Base-by-base conservation (phyloP, 2,888 invertebrate species). In the Tenthredo distinguenda region DNA sequence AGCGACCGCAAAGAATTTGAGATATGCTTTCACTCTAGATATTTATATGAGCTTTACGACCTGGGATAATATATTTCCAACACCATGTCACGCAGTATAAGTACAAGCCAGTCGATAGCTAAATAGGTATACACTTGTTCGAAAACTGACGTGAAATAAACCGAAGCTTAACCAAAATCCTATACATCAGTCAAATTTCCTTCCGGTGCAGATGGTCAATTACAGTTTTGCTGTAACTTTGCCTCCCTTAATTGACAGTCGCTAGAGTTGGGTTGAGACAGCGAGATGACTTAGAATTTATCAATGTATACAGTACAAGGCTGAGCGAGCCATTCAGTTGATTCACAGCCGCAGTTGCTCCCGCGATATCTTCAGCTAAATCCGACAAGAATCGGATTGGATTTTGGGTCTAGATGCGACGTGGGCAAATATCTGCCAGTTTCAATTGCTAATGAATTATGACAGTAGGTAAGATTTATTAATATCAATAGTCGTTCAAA, bases 251-350 rank as follows among this genome's bases (percentile, higher is more conserved):
- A 77, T 77, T 77, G 55, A 47, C 77, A 77, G 31, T 34, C 77
- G 0, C 18, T 15, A 3, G 50, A 81, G 62, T 81, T 62, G 58
- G 55, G 37, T 62, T 37, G 1, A 62, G 58, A 21, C 62, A n/a
- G 21, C 81, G 62, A 40, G 37, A 58, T 21, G 40, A 58, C 40
- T 62, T 40, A 81, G 62, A 62, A 81, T 81, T 62, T 81, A 62
- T 62, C 10, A 21, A n/a, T 74, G 37, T 40, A 21, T n/a, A 71
- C 9, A 71, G 55, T 55, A 55, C 72, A 7, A 37, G 15, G 37
- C 40, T 81, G 81, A 81, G 62, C 62, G 55, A 62, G 81, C 81
- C 81, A 81, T 81, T 81, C 81, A 81, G 37, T 58, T 40, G 40
- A 62, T 62, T 62, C 40, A 62, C 37, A 34, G 12, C 47, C 26